Percentiles rank a stretch among this genome's conserved stretches.
Evolutionary conservation across 2,888 invertebrate species (phyloP).

Genomic region (Acanthacorydalis orientalis): DNA sequence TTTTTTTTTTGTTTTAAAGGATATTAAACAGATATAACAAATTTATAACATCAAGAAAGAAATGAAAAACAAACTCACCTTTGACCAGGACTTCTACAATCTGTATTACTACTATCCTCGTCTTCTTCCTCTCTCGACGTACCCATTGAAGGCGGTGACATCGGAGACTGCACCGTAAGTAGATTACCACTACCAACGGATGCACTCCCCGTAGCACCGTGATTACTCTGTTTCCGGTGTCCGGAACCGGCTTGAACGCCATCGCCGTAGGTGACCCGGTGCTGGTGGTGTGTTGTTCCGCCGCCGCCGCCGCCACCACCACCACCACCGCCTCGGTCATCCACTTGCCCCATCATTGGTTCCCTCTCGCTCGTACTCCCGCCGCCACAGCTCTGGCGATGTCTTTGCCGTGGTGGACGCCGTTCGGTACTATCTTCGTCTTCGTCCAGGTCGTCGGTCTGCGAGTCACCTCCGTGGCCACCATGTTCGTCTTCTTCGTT

Average conservation of each 20-base stretch:
- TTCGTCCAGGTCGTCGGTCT: background rate
- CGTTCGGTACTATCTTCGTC: constrained; percentile 11
- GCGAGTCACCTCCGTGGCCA: constrained; percentile 14
- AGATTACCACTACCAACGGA: background rate
- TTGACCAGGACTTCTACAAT: constrained; percentile 52
- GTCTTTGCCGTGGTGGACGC: too few species aligned
- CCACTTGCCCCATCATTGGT: constrained; percentile 2
- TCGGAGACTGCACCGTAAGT: constrained; percentile 8
- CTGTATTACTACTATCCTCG: constrained; percentile 45
- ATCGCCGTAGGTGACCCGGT: constrained; percentile 15
- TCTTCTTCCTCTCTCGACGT: constrained; percentile 51
- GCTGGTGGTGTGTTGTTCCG: constrained; percentile 23
- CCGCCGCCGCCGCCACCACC: constrained; percentile 22
- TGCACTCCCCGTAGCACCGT: constrained; percentile 20
- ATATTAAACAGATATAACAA: background rate
- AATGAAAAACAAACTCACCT: constrained; percentile 30
- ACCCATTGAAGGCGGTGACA: constrained; percentile 32
- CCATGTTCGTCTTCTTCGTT: constrained; percentile 17
- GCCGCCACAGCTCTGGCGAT: constrained; percentile 8
- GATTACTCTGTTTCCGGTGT: background rate
- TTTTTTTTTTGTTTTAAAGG: background rate
- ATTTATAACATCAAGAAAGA: background rate
- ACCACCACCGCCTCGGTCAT: constrained; percentile 8
- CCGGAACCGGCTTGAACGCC: background rate
- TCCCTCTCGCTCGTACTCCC: background rate